A percentile compares a stretch with the other conserved stretches of the same genome.
Conservation (phyloP, 2,797 vertebrate genomes). For the Botia kubotai region DNA sequence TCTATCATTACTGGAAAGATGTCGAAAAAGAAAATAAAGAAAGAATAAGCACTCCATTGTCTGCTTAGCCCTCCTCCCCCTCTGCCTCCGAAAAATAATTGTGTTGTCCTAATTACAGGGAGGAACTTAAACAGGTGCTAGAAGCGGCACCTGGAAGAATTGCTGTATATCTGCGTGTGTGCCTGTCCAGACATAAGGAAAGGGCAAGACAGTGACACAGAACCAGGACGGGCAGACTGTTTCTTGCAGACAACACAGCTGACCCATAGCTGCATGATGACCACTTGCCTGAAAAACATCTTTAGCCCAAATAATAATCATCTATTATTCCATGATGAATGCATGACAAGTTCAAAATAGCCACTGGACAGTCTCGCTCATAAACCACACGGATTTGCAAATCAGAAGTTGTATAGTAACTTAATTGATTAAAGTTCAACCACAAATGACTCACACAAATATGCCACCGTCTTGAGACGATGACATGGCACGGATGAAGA, state of each 20-base stretch:
- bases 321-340: slow-evolving; percentile 72
- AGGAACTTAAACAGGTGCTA: slow-evolving; percentile 82
- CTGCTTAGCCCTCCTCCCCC: slow-evolving; percentile 61
- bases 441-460: slow-evolving; percentile 76
- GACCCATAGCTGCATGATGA: slow-evolving; percentile 43
- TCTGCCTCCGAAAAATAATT: slow-evolving; percentile 77
- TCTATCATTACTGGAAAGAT: slow-evolving; percentile 84
- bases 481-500: slow-evolving; percentile 55
- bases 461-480: slow-evolving; percentile 67
- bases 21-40: slow-evolving; percentile 72
- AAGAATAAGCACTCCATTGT: slow-evolving; percentile 83
- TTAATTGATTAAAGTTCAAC: slow-evolving; percentile 76
- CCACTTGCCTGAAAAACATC: slow-evolving; percentile 49
- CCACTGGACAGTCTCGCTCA: slow-evolving; percentile 78
- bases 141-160: slow-evolving; percentile 78
- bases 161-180: slow-evolving; percentile 44
- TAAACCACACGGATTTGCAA: slow-evolving; percentile 75
- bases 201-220: slow-evolving; percentile 46
- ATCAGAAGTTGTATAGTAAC: slow-evolving; percentile 76
- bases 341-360: slow-evolving; percentile 80
- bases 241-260: slow-evolving; percentile 33
- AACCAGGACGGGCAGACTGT: slow-evolving; percentile 34
- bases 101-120: slow-evolving; percentile 84
- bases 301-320: slow-evolving; percentile 74
- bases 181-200: slow-evolving; percentile 34